Evolutionary conservation across 2,113 vertebrate genomes (phyloP).

Genomic region (Tyrannus savana): DNA sequence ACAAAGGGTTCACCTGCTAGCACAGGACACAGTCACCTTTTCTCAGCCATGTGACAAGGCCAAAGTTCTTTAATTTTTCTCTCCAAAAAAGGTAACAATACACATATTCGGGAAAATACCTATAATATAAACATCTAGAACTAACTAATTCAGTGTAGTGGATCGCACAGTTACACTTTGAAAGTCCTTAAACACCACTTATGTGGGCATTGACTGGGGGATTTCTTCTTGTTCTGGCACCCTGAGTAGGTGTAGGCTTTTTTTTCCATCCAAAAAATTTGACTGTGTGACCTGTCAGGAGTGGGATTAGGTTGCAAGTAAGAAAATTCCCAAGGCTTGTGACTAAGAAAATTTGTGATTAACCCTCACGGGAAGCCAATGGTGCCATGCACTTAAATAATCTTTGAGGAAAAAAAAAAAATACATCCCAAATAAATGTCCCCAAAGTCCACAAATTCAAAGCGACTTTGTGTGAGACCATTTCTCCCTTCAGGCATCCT

Average conservation of each 20-base stretch:
- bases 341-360: neutral
- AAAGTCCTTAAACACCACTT: neutral
- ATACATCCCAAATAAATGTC: too few relatives aligned
- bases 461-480: neutral
- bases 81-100: neutral
- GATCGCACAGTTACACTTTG: neutral
- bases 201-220: neutral
- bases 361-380: neutral
- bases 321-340: neutral
- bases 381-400: neutral
- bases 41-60: neutral
- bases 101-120: neutral
- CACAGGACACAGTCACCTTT: neutral
- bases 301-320: neutral
- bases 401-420: neutral
- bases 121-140: neutral
- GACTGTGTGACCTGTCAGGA: neutral
- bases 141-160: neutral
- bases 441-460: neutral
- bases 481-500: neutral
- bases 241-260: neutral
- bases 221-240: fast-evolving
- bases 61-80: neutral
- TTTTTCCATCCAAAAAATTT: neutral
- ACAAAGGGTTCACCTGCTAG: neutral